Evolutionary conservation across 1,140 invertebrate genomes (phyloP).

Genomic region (Pemphigus obesinymphae): DNA sequence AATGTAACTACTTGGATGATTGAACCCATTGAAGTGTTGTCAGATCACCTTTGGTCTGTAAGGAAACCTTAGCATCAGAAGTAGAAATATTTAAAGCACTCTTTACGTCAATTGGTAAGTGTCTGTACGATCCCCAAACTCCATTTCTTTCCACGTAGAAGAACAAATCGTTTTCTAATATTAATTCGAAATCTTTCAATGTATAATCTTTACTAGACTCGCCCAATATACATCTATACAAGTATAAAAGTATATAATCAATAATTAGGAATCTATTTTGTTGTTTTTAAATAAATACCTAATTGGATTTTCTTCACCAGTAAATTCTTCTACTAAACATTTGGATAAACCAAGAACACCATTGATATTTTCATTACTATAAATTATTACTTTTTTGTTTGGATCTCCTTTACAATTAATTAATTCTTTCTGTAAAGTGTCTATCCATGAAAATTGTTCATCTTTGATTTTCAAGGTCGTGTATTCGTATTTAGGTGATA

Average conservation of each 20-base stretch:
- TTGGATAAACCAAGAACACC: slow-evolving; percentile 26
- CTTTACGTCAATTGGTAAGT: slow-evolving; percentile 60
- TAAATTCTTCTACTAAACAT: slow-evolving; percentile 21
- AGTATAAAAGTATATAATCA: not conserved
- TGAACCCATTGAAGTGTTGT: slow-evolving; percentile 29
- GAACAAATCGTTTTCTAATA: slow-evolving; percentile 4
- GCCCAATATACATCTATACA: not conserved
- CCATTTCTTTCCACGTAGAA: slow-evolving; percentile 48
- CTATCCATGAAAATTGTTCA: not conserved
- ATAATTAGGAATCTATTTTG: not conserved
- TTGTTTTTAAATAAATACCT: not conserved
- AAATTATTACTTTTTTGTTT: slow-evolving; percentile 4
- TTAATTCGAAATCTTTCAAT: not conserved
- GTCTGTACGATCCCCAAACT: slow-evolving; percentile 57
- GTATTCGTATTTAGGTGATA: slow-evolving; percentile 6
- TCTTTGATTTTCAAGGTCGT: slow-evolving; percentile 1
- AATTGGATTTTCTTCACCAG: slow-evolving; percentile 11
- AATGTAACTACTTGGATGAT: not conserved
- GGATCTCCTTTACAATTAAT: not conserved
- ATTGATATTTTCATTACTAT: slow-evolving; percentile 10
- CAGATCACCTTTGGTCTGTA: slow-evolving; percentile 9
- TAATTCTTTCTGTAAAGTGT: not conserved
- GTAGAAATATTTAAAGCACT: not conserved
- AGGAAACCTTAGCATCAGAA: not conserved
- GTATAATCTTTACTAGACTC: slow-evolving; percentile 12